Evolutionary conservation across 2,113 vertebrate genomes (phyloP).

Genomic region (Rhynchomys soricoides): DNA sequence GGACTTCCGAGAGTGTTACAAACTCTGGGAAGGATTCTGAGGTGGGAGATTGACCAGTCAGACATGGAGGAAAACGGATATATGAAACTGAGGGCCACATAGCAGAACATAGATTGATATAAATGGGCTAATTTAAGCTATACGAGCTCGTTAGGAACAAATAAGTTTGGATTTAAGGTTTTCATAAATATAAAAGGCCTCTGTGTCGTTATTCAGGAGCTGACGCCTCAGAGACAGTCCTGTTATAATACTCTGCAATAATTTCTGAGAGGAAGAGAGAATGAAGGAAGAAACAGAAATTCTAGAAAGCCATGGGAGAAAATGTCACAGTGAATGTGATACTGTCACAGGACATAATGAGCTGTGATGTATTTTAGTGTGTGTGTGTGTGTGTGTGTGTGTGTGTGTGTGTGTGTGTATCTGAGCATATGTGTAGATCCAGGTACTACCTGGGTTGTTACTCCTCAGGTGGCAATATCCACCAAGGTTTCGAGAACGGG

Average conservation of each 20-base stretch:
- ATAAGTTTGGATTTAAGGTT: too few species aligned
- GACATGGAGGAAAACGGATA: too few species aligned
- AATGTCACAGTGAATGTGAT: neutral
- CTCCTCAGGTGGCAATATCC: neutral
- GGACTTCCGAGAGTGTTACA: too few species aligned
- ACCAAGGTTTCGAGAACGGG: neutral
- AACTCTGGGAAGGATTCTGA: too few species aligned
- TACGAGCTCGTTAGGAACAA: too few species aligned
- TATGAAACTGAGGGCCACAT: too few species aligned
- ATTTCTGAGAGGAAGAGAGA: neutral
- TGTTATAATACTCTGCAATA: neutral
- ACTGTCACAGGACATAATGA: neutral
- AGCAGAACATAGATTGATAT: too few species aligned
- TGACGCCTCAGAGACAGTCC: too few species aligned
- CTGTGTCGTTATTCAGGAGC: too few species aligned
- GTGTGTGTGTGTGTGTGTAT: neutral
- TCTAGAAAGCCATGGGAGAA: neutral
- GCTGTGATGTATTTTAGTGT: neutral
- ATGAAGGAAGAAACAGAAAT: neutral
- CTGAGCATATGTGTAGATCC: neutral
- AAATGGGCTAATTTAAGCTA: too few species aligned
- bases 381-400: neutral
- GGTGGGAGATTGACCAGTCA: too few species aligned
- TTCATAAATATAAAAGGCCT: too few species aligned
- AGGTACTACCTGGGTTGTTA: neutral